Percentiles rank a stretch among this genome's conserved stretches.
Conservation (phyloP, 2,797 vertebrate genomes). For the Eleutherodactylus coqui region DNA sequence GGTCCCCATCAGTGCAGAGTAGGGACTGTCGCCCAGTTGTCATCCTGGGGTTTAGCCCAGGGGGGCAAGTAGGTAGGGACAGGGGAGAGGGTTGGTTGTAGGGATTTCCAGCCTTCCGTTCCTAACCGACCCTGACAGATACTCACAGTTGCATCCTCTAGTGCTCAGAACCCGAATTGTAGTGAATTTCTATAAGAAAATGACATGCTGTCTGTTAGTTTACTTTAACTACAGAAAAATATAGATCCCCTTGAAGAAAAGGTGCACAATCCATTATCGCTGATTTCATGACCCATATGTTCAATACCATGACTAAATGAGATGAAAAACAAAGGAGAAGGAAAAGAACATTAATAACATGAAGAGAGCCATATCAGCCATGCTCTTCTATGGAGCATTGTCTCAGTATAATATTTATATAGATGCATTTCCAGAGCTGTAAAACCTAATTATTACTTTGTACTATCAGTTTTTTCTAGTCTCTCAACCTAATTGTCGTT, state of each 20-base stretch:
- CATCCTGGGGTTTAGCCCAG: too few species aligned
- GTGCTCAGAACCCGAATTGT: too few species aligned
- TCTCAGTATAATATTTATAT: constrained; percentile 41
- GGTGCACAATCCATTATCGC: not conserved
- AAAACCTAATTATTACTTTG: constrained; percentile 52
- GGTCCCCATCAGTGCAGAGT: too few species aligned
- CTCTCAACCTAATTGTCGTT: constrained; percentile 44
- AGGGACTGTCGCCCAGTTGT: too few species aligned
- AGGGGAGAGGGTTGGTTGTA: too few species aligned
- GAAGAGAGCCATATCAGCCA: constrained; percentile 60
- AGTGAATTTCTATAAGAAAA: not conserved
- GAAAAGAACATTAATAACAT: constrained; percentile 17
- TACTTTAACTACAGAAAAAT: not conserved
- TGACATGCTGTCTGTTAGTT: not conserved
- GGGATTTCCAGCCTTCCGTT: too few species aligned
- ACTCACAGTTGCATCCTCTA: too few species aligned
- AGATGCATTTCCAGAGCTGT: constrained; percentile 36
- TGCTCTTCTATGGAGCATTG: constrained; percentile 6
- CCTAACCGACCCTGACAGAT: too few species aligned
- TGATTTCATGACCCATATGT: constrained; percentile 2
- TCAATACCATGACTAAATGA: not conserved
- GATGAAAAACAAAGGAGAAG: not conserved
- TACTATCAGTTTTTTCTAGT: constrained; percentile 39
- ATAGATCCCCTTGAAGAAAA: not conserved
- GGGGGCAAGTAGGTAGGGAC: too few species aligned